Evolutionary conservation across 2,888 invertebrate species (phyloP).

Genomic region (Ctena decussata): DNA sequence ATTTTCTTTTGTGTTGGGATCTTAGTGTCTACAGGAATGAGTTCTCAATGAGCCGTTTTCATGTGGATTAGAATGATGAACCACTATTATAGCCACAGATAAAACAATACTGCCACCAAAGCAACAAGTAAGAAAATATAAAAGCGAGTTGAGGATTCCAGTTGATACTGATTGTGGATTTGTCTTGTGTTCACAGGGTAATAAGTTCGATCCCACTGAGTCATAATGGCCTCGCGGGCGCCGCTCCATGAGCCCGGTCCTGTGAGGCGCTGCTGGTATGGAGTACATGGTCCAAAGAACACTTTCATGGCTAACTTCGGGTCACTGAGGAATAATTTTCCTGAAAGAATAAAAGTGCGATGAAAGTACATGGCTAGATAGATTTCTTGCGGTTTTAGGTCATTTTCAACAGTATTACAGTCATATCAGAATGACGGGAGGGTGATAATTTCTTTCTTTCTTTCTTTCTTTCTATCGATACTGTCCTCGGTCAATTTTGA

Average conservation of each 20-base stretch:
- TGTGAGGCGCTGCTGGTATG: conserved; percentile 86
- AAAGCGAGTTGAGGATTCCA: conserved; percentile 1
- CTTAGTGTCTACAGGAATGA: too few species aligned
- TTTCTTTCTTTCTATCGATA: too few species aligned
- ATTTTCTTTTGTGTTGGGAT: too few species aligned
- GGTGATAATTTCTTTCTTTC: background rate
- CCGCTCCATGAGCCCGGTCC: conserved; percentile 87
- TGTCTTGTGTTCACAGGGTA: conserved; percentile 68
- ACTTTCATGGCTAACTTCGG: conserved; percentile 78
- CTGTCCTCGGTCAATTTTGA: too few species aligned
- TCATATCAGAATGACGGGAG: too few species aligned
- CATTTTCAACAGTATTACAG: too few species aligned
- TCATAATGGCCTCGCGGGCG: conserved; percentile 87
- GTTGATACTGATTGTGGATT: conserved; percentile 17
- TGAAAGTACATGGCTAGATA: background rate
- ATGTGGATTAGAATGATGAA: too few species aligned
- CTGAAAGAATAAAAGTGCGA: conserved; percentile 58
- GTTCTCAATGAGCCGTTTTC: too few species aligned
- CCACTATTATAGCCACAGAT: background rate
- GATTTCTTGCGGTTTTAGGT: background rate
- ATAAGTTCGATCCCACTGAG: conserved; percentile 79
- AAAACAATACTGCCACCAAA: conserved; percentile 7
- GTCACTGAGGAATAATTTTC: conserved; percentile 71
- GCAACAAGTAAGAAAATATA: conserved; percentile 12
- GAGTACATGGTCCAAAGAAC: conserved; percentile 83